phyloP scores from a whole-genome alignment of 1,140 invertebrate species.

The Hormaphis cornu region DNA sequence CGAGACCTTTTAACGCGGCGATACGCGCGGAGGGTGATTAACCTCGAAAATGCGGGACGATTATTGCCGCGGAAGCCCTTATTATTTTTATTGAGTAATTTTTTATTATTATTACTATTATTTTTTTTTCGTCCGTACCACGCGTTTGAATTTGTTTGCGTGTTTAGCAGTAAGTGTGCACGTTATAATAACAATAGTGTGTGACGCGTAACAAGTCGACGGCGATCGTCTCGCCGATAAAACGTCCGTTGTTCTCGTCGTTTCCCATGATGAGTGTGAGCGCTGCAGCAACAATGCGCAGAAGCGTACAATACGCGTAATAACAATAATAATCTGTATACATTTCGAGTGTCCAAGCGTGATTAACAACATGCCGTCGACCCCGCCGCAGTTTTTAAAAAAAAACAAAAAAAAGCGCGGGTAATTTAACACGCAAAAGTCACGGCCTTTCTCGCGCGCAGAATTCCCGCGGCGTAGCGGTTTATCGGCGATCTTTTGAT shows the following conservation, averaged over 20 bases:
- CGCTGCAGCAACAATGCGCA: not conserved
- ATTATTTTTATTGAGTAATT: not conserved
- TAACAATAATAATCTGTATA: not conserved
- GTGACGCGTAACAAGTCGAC: not conserved
- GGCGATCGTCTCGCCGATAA: not conserved
- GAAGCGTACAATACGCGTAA: not conserved
- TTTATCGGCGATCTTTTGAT: not conserved
- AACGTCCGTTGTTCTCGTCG: slow-evolving; percentile 19
- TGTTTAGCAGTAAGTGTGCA: too few relatives aligned
- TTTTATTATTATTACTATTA: not conserved
- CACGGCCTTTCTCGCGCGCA: not conserved
- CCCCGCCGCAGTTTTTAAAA: not conserved
- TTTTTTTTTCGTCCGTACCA: not conserved
- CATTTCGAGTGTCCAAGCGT: slow-evolving; percentile 15
- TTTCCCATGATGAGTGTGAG: not conserved
- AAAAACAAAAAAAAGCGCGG: too few relatives aligned
- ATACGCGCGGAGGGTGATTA: slow-evolving; percentile 5
- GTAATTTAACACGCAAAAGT: slow-evolving; percentile 25
- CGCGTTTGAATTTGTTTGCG: too few relatives aligned
- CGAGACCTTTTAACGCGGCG: not conserved
- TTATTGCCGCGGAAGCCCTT: slow-evolving; percentile 12
- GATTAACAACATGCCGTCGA: not conserved
- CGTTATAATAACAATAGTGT: too few relatives aligned
- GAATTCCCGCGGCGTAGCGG: too few relatives aligned
- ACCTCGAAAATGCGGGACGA: slow-evolving; percentile 27